phyloP scores from a whole-genome alignment of 2,113 vertebrate genomes.

The Gymnocephalus cernua region DNA sequence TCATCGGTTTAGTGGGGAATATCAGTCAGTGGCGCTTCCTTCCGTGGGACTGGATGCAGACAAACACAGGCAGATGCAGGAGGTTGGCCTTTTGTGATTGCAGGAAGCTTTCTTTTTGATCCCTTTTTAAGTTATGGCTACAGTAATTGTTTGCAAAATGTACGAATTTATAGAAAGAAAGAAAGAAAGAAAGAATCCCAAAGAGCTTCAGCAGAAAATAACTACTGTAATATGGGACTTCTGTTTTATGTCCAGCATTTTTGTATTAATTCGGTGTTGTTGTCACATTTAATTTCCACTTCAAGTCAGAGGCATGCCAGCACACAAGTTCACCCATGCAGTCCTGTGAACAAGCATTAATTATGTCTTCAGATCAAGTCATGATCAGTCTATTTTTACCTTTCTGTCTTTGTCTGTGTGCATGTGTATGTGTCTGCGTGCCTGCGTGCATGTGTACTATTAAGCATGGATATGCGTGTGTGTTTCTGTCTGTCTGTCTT shows the following conservation, averaged over 20 bases:
- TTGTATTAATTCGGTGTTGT: conserved; percentile 36
- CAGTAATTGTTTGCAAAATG: conserved; percentile 29
- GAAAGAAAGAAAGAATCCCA: conserved; percentile 3
- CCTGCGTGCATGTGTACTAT: conserved; percentile 40
- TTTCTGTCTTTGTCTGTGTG: conserved; percentile 51
- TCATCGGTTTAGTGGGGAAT: conserved; percentile 83
- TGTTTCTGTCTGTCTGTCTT: conserved; percentile 62
- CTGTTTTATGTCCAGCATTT: conserved; percentile 43
- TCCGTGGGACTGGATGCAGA: conserved; percentile 70
- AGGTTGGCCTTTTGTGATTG: conserved; percentile 52
- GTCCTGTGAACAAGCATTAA: conserved; percentile 67
- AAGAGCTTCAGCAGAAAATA: conserved; percentile 15
- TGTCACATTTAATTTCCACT: conserved; percentile 67
- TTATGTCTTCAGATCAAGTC: conserved; percentile 74
- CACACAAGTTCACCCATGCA: conserved; percentile 36
- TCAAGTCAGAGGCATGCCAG: conserved; percentile 52
- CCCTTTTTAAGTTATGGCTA: conserved; percentile 19
- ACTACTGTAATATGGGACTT: background rate
- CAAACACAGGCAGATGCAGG: conserved; percentile 74
- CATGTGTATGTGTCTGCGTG: conserved; percentile 30
- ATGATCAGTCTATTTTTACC: conserved; percentile 77
- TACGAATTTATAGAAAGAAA: conserved; percentile 20
- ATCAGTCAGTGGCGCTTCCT: conserved; percentile 75
- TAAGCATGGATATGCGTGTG: conserved; percentile 37
- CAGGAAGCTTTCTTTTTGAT: conserved; percentile 40